phyloP scores from a whole-genome alignment of 2,888 invertebrate genomes.

The Cecidostiba fungosa region DNA sequence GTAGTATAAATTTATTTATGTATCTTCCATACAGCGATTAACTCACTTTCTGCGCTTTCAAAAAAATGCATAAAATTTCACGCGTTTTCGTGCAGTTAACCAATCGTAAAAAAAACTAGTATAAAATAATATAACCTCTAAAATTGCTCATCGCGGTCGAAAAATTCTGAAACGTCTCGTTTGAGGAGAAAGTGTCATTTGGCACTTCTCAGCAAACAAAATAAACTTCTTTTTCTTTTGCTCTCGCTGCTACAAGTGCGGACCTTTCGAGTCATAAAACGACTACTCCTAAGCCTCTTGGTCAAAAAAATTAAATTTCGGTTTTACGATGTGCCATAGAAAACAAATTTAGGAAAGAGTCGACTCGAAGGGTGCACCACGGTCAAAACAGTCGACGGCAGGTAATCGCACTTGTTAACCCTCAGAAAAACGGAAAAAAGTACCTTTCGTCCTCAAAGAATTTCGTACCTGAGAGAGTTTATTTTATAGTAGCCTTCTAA shows the following conservation, averaged over 20 bases:
- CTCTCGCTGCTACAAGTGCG: background rate
- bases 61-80: conserved; percentile 3
- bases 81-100: background rate
- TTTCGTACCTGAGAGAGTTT: conserved; percentile 51
- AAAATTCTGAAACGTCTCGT: background rate
- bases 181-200: background rate
- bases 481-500: conserved; percentile 14
- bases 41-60: conserved; percentile 24
- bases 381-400: conserved; percentile 53
- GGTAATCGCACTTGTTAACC: conserved; percentile 59
- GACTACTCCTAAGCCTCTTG: conserved; percentile 24
- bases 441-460: conserved; percentile 16
- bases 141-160: background rate
- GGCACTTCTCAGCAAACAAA: background rate
- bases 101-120: background rate
- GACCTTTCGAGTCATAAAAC: conserved; percentile 46
- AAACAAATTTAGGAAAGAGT: conserved; percentile 55
- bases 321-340: conserved; percentile 60
- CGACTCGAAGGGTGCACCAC: conserved; percentile 47
- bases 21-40: background rate
- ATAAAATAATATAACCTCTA: background rate
- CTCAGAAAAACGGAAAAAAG: conserved; percentile 47
- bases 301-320: conserved; percentile 55
- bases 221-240: conserved; percentile 2
- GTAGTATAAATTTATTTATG: conserved; percentile 43